Evolutionary conservation across 2,797 vertebrate genomes (phyloP), one percentile per base, ranked within the genome.

Genomic region (Enteromius unitaeniatus): DNA sequence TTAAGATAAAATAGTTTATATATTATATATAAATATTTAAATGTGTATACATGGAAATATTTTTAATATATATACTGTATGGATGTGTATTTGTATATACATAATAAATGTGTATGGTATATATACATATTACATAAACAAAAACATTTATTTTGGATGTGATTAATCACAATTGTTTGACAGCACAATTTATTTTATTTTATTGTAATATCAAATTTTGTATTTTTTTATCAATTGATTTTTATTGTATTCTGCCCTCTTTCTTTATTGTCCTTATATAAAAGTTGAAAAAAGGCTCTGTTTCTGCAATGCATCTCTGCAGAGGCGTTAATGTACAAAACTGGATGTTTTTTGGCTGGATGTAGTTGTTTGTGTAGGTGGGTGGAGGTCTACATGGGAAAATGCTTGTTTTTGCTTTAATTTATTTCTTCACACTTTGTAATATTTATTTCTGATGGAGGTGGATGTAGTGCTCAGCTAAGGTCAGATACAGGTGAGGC

Each of bases 361-460:
- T 69, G 9, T 69, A 13, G 31, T 58, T 75, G 31, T 60, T 76
- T 23, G 19, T 53, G 64, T 69, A 55, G 64, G 64, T 55, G 47
- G 49, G 37, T 55, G 34, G 21, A 37, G 51, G 31, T 58, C 51
- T 75, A 8, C 6, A 67, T 79, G 21, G 31, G 78, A 23, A 53
- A 23, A 79, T 10, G 21, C 28, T 53, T 68, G 53, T 13, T 72
- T 23, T 53, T 78, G 37, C n/a, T 42, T 45, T 47, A 2, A n/a
- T 28, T 82, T 65, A 49, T 42, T 77, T 10, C 62, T 47, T 62
- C 23, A 67, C 26, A 72, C 17, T 1, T 77, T 77, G n/a, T 8
- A 14, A 65, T 85, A 69, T 81, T 40, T 74, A 64, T 87, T 80
- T 85, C 34, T 19, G 45, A 75, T 37, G 34, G 53, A 37, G 28